Evolutionary conservation across 2,888 invertebrate genomes (phyloP).

Genomic region (Isotomurus palustris): DNA sequence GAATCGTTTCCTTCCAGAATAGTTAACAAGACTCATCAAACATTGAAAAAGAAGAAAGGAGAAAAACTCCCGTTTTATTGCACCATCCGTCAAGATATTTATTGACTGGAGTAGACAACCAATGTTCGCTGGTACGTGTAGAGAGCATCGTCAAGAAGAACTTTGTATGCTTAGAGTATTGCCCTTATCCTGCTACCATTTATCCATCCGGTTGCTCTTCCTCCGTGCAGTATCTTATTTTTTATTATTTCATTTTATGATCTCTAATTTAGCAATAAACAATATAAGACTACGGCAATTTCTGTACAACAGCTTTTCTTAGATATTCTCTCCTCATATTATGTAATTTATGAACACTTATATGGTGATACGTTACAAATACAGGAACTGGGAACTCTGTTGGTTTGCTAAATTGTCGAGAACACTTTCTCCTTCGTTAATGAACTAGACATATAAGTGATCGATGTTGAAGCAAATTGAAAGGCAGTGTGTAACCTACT

Average conservation of each 20-base stretch:
- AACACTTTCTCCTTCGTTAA: too few relatives aligned
- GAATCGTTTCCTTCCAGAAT: constrained; percentile 12
- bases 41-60: background rate
- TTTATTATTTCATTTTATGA: background rate
- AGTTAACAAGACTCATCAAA: background rate
- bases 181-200: background rate
- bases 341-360: too few relatives aligned
- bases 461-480: too few relatives aligned
- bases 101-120: background rate
- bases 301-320: too few relatives aligned
- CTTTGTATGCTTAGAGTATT: background rate
- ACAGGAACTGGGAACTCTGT: too few relatives aligned
- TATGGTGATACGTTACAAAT: too few relatives aligned
- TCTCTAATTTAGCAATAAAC: constrained; percentile 9
- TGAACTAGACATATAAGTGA: too few relatives aligned
- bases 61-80: constrained; percentile 2
- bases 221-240: background rate
- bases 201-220: too few relatives aligned
- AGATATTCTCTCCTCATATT: too few relatives aligned
- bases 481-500: too few relatives aligned
- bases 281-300: too few relatives aligned
- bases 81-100: constrained; percentile 10
- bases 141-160: background rate
- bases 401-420: too few relatives aligned
- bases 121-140: background rate